phyloP scores from a whole-genome alignment of 2,888 invertebrate species.

The Drosophila mayaguana region DNA sequence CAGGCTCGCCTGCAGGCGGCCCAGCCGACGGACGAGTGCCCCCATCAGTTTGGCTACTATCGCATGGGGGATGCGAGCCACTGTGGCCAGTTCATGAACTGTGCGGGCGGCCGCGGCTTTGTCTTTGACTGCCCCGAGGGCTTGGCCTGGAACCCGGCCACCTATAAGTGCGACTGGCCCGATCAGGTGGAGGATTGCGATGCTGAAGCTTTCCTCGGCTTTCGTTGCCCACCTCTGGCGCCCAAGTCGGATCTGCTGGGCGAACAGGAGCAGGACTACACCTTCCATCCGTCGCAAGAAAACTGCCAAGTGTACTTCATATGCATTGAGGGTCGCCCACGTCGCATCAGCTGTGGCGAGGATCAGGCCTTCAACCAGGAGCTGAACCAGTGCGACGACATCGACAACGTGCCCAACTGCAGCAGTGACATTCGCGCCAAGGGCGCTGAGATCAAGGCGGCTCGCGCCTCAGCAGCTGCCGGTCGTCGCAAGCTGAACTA shows the following conservation, averaged over 20 bases:
- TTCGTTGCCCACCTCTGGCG: slow-evolving; percentile 89
- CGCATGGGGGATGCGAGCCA: slow-evolving; percentile 88
- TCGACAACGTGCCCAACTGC: slow-evolving; percentile 92
- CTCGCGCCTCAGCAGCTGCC: slow-evolving; percentile 69
- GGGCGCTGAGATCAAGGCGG: slow-evolving; percentile 80
- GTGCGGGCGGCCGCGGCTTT: slow-evolving; percentile 91
- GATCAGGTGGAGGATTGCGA: slow-evolving; percentile 93
- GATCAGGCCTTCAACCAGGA: slow-evolving; percentile 92
- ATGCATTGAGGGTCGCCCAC: slow-evolving; percentile 90
- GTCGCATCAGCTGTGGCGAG: slow-evolving; percentile 91
- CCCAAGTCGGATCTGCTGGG: slow-evolving; percentile 83
- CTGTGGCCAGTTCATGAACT: slow-evolving; percentile 93
- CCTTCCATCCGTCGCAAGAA: slow-evolving; percentile 86
- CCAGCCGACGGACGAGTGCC: slow-evolving; percentile 90
- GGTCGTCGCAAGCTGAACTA: slow-evolving; percentile 40
- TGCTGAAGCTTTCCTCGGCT: slow-evolving; percentile 91
- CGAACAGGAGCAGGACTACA: slow-evolving; percentile 85
- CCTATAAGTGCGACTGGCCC: slow-evolving; percentile 94
- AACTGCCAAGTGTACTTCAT: slow-evolving; percentile 93
- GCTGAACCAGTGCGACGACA: slow-evolving; percentile 90
- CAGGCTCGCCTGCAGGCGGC: slow-evolving; percentile 87
- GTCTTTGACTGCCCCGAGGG: slow-evolving; percentile 93
- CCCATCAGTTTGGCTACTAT: slow-evolving; percentile 93
- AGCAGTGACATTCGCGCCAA: slow-evolving; percentile 82
- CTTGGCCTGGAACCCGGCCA: slow-evolving; percentile 90